phyloP scores from a whole-genome alignment of 2,113 vertebrate genomes.

The Anarhynchus alexandrinus region DNA sequence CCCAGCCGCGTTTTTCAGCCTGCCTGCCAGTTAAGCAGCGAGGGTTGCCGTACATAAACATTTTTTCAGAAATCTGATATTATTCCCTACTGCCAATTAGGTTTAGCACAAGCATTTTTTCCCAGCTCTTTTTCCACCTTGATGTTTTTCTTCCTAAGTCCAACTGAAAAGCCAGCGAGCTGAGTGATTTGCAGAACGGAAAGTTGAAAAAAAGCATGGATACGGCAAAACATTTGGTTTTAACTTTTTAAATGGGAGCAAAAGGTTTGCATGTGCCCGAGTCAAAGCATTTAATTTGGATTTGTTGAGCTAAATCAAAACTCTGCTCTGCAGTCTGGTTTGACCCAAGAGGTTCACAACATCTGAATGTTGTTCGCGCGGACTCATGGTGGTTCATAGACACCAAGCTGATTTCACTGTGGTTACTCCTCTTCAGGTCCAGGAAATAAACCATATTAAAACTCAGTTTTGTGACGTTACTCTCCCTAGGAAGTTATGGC shows the following conservation, averaged over 20 bases:
- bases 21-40: background rate
- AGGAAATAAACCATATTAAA: background rate
- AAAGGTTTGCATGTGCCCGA: background rate
- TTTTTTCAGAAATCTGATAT: conserved; percentile 1
- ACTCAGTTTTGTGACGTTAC: background rate
- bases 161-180: background rate
- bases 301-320: background rate
- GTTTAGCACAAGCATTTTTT: background rate
- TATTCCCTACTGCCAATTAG: background rate
- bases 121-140: background rate
- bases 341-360: background rate
- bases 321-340: background rate
- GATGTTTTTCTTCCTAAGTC: background rate
- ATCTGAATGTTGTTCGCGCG: background rate
- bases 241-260: background rate
- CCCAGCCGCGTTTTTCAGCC: background rate
- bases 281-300: background rate
- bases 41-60: background rate
- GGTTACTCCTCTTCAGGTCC: background rate
- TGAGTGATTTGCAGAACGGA: background rate
- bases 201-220: background rate
- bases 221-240: background rate
- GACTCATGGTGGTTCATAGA: fast-evolving
- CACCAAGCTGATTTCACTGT: background rate
- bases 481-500: background rate